These are phyloP conservation scores for Drosophila parthenogenetica DNA, from an alignment of 2,888 invertebrate genomes.

Conservation along the genomic window DNA sequence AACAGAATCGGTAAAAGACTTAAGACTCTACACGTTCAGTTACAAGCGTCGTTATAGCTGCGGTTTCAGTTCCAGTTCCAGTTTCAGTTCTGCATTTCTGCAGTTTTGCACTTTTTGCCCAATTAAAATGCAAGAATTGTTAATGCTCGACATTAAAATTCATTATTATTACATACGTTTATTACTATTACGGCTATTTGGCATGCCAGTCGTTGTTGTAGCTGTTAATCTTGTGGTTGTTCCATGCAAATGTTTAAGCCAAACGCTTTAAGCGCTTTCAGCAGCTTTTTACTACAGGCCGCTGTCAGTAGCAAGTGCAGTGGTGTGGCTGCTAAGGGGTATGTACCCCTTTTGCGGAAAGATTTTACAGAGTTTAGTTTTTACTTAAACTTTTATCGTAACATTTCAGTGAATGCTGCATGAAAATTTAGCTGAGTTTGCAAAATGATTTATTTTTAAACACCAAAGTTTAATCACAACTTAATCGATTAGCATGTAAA, in stretches of 20 bases:
- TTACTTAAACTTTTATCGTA: no score
- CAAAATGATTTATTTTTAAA: no score
- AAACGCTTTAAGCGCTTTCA: slow-evolving; percentile 67
- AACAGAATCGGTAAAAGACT: slow-evolving; percentile 9
- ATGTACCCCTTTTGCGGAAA: no score
- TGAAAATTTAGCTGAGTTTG: no score
- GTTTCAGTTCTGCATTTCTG: slow-evolving; percentile 36
- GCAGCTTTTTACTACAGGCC: slow-evolving; percentile 32
- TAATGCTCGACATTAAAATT: slow-evolving; percentile 81
- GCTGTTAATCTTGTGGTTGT: slow-evolving; percentile 32
- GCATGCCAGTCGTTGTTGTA: slow-evolving; percentile 56
- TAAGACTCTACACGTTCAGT: slow-evolving; percentile 5
- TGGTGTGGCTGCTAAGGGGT: slow-evolving; percentile 21
- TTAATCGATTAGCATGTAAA: no score
- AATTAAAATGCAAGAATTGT: slow-evolving; percentile 82
- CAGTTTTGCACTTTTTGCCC: slow-evolving; percentile 46
- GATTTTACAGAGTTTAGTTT: no score
- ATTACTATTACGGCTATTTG: slow-evolving; percentile 70
- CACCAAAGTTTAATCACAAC: no score
- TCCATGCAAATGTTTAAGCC: slow-evolving; percentile 68
- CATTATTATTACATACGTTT: slow-evolving; percentile 80
- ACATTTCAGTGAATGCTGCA: no score
- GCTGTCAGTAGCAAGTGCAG: slow-evolving; percentile 36
- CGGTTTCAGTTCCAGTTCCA: slow-evolving; percentile 10
- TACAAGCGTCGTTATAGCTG: slow-evolving; percentile 15